A percentile compares a stretch with the other conserved stretches of the same genome.
phyloP scores from a whole-genome alignment of 2,113 vertebrate genomes.

The Gallinago media region DNA sequence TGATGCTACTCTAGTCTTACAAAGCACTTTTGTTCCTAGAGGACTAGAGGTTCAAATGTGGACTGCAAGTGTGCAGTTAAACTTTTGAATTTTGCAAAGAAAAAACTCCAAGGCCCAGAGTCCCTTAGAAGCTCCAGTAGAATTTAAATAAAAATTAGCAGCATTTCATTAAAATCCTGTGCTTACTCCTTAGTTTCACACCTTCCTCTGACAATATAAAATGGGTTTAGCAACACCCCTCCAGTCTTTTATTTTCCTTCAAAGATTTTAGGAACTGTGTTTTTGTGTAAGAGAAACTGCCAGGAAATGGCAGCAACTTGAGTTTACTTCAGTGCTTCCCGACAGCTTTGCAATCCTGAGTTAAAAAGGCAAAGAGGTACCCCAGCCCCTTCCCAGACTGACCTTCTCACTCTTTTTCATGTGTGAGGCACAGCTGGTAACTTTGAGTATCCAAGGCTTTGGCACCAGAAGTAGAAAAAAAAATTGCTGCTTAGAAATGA shows the following conservation, averaged over 20 bases:
- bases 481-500: slow-evolving; percentile 20
- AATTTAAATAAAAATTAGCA: background rate
- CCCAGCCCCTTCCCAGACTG: background rate
- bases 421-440: background rate
- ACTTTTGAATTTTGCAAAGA: background rate
- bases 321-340: background rate
- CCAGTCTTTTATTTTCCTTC: background rate
- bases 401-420: background rate
- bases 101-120: background rate
- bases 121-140: background rate
- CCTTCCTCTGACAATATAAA: background rate
- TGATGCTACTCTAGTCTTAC: background rate
- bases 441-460: background rate
- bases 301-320: background rate
- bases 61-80: background rate
- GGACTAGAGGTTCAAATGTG: background rate
- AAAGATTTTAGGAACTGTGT: background rate
- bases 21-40: background rate
- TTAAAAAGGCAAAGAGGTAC: background rate
- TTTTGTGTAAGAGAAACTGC: background rate
- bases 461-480: background rate
- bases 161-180: background rate
- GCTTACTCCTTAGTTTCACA: background rate
- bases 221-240: background rate
- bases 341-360: background rate